These are phyloP conservation scores for Chelonoidis abingdonii DNA, from an alignment of 2,113 vertebrate species.

Conservation along the genomic window DNA sequence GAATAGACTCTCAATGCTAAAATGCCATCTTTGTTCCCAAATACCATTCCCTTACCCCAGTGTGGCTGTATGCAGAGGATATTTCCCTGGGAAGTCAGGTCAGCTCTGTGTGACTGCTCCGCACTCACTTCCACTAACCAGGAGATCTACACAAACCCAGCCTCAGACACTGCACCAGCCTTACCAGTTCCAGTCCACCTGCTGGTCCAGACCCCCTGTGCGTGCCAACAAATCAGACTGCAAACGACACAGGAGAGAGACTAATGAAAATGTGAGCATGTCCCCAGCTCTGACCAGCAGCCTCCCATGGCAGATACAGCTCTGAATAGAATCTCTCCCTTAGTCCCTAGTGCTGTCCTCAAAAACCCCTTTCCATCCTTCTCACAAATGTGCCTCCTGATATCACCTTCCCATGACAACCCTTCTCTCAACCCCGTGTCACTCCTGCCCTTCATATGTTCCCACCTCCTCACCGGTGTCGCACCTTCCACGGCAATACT, in stretches of 20 bases:
- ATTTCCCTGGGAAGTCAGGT: neutral
- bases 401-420: neutral
- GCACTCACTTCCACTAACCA: neutral
- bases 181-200: slow-evolving; percentile 97
- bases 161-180: neutral
- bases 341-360: neutral
- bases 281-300: neutral
- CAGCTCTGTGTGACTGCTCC: neutral
- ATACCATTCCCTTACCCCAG: neutral
- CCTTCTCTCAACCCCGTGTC: no score
- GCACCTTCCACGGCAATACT: rapidly evolving
- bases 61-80: neutral
- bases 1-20: neutral
- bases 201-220: slow-evolving; percentile 90
- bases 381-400: no score
- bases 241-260: slow-evolving; percentile 51
- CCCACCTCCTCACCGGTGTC: neutral
- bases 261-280: neutral
- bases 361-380: neutral
- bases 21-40: neutral
- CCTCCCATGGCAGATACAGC: neutral
- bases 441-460: neutral
- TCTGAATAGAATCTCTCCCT: neutral
- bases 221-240: slow-evolving; percentile 89
- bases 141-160: neutral